phyloP scores from a whole-genome alignment of 2,113 vertebrate genomes.

The Melospiza melodia region DNA sequence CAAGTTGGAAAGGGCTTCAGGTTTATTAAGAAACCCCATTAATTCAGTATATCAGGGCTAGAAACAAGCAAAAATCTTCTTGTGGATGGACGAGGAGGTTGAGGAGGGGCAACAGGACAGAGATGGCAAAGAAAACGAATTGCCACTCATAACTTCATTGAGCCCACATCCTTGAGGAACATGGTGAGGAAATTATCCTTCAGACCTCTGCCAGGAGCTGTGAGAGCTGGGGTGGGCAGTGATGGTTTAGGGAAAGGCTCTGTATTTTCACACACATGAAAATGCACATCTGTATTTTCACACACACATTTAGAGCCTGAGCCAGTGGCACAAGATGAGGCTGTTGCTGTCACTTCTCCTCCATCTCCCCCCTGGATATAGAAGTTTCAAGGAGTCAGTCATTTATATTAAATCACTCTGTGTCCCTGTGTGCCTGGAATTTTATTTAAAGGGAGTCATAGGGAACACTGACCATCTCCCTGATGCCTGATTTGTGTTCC shows the following conservation, averaged over 20 bases:
- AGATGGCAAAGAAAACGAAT: neutral
- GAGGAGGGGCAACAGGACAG: neutral
- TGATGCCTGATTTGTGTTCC: neutral
- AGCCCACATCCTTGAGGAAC: neutral
- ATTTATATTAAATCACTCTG: neutral
- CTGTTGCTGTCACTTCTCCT: neutral
- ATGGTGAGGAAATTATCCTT: neutral
- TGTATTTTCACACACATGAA: neutral
- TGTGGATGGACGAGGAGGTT: neutral
- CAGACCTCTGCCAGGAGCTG: neutral
- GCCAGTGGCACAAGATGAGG: neutral
- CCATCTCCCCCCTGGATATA: no score
- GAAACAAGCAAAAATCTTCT: neutral
- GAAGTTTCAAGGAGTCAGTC: no score
- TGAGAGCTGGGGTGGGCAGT: neutral
- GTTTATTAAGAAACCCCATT: no score
- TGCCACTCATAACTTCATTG: neutral
- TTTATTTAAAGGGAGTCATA: neutral
- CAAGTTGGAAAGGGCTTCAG: neutral
- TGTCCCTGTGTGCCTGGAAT: neutral
- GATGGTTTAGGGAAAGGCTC: neutral
- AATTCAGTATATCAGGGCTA: neutral
- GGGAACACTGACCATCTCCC: neutral
- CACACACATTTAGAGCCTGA: neutral
- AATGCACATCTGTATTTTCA: no score